Percentiles rank a stretch among this genome's conserved stretches.
Evolutionary conservation across 2,888 invertebrate species (phyloP).

Genomic region (Hypselothyrea guttata): DNA sequence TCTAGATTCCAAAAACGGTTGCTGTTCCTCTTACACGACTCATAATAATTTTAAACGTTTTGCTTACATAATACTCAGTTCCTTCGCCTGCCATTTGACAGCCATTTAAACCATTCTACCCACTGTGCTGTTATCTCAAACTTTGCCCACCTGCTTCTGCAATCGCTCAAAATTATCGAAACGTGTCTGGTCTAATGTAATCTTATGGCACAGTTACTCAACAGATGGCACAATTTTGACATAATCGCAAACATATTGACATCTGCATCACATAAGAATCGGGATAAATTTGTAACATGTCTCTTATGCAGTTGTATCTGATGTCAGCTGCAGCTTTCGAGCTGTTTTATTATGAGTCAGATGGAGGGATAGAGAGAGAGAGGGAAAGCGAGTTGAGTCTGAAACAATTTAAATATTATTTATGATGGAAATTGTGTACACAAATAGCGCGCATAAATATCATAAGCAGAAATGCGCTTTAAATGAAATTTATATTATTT

Average conservation of each 20-base stretch:
- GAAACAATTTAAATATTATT: constrained; percentile 43
- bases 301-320: constrained; percentile 1
- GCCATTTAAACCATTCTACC: too few relatives aligned
- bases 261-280: background rate
- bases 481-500: constrained; percentile 76
- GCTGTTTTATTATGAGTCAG: background rate
- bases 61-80: too few relatives aligned
- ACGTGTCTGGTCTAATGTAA: too few relatives aligned
- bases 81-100: too few relatives aligned
- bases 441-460: constrained; percentile 57
- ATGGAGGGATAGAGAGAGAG: background rate
- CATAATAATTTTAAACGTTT: too few relatives aligned
- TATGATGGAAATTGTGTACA: constrained; percentile 31
- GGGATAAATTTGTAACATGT: background rate
- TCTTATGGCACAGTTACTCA: background rate
- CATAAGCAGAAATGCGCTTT: constrained; percentile 52
- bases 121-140: too few relatives aligned
- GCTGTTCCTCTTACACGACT: too few relatives aligned
- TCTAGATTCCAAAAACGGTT: too few relatives aligned
- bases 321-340: constrained; percentile 45
- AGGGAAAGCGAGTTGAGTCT: too few relatives aligned
- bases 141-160: too few relatives aligned
- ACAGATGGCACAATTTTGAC: background rate
- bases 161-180: too few relatives aligned
- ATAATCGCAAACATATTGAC: constrained; percentile 4